Percentiles rank a stretch among this genome's conserved stretches.
phyloP scores from a whole-genome alignment of 2,113 vertebrate genomes.

The Tylochromis polylepis region DNA sequence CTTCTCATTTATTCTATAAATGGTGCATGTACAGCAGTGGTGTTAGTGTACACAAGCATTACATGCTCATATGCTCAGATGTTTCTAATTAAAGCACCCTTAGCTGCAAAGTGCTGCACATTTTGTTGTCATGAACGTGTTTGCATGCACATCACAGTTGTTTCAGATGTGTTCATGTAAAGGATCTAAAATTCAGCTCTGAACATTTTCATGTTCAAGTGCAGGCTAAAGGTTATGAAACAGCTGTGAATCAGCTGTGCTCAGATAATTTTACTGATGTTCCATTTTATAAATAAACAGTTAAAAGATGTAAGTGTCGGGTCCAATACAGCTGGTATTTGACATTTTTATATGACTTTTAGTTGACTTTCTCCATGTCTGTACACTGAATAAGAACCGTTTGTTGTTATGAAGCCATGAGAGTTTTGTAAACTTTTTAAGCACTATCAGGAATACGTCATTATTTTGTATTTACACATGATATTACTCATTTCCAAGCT shows the following conservation, averaged over 20 bases:
- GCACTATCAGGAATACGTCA: not conserved
- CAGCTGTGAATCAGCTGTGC: not conserved
- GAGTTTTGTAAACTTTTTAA: not conserved
- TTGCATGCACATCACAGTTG: not conserved
- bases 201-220: not conserved
- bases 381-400: not conserved
- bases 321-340: not conserved
- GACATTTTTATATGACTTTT: not conserved
- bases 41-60: not conserved
- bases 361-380: not conserved
- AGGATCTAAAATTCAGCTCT: not conserved
- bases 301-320: not conserved
- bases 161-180: not conserved
- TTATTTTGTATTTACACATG: not conserved
- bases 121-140: not conserved
- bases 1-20: not conserved
- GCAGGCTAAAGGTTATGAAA: not conserved
- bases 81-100: not conserved
- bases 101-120: not conserved
- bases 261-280: not conserved
- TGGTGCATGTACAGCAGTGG: not conserved
- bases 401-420: not conserved
- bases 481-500: not conserved
- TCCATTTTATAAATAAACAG: not conserved
- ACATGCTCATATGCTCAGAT: not conserved